Base-by-base conservation (phyloP, 2,797 vertebrate genomes). In the Micromesistius poutassou region DNA sequence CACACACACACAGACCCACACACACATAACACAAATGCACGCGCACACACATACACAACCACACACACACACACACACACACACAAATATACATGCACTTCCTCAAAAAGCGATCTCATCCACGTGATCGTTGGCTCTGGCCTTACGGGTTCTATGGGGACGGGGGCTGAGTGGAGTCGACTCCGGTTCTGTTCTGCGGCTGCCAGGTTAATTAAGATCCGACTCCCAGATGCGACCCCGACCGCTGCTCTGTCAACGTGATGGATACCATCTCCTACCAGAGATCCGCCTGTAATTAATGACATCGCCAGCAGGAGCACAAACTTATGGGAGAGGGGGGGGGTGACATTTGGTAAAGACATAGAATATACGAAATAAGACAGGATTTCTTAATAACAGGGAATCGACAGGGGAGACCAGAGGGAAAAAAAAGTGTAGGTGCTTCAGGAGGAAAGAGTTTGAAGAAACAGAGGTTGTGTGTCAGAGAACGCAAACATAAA, bases 1-100 rank as follows among this genome's bases (percentile, higher is more conserved):
- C 1, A 74, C 33, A 74, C 33, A 74, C 1, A 66, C 62, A 62
- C 74, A 72, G 76, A 72, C 71, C 77, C 81, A 71, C 79, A 75
- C 12, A 73, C 10, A 74, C n/a, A 28, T 28, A 46, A 83, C 30
- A 91, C 79, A 84, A 78, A 80, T 83, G 30, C 89, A 83, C 0
- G 90, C 80, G 84, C 76, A 78, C 84, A 62, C 19, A n/a, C 19
- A 46, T n/a, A 46, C 36, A n/a, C 73, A 46, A 19, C 50, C 66
- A 68, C 72, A 73, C 73, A 72, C 71, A 80, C 78, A 71, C 77
- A 73, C 68, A 74, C 25, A 74, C 25, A 16, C 42, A 50, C 89
- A 84, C 30, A 90, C 79, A 85, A 4, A 74, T 30, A 4, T 77
- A 80, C 84, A 28, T 28, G 25, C 25, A 28, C 7, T 28, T 12